A percentile compares a stretch with the other conserved stretches of the same genome.
phyloP scores from a whole-genome alignment of 1,140 invertebrate species.

The Cylas formicarius region DNA sequence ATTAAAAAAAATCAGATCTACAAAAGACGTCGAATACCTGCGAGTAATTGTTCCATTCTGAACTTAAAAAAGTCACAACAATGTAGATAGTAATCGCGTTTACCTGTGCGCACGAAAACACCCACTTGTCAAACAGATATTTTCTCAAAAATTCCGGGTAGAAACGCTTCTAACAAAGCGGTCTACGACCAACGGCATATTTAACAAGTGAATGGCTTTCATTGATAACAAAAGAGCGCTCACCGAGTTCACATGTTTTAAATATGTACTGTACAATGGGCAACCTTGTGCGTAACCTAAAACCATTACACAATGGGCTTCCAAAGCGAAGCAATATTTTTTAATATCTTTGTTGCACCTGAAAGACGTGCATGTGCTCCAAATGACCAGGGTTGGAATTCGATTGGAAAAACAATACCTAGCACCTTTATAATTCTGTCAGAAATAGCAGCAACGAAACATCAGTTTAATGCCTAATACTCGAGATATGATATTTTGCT shows the following conservation, averaged over 20 bases:
- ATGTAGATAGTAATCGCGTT: conserved; percentile 16
- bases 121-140: conserved; percentile 27
- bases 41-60: conserved; percentile 11
- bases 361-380: conserved; percentile 13
- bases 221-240: conserved; percentile 36
- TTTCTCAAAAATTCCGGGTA: conserved; percentile 28
- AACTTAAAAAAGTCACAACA: conserved; percentile 14
- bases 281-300: conserved; percentile 34
- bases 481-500: too few relatives aligned
- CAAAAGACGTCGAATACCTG: conserved; percentile 11
- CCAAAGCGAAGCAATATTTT: conserved; percentile 21
- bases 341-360: conserved; percentile 28
- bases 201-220: conserved; percentile 37
- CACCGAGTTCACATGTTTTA: conserved; percentile 34
- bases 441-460: too few relatives aligned
- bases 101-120: conserved; percentile 24
- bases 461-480: too few relatives aligned
- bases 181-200: conserved; percentile 30
- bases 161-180: conserved; percentile 28
- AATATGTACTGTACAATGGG: conserved; percentile 31
- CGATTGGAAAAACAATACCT: too few relatives aligned
- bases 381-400: too few relatives aligned
- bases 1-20: too few relatives aligned
- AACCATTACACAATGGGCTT: conserved; percentile 29
- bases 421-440: too few relatives aligned